Evolutionary conservation across 92 coral and sea anemone genomes (phyloP), one percentile per base, ranked within the genome.

Genomic region (Umimayanthus chanpuru): DNA sequence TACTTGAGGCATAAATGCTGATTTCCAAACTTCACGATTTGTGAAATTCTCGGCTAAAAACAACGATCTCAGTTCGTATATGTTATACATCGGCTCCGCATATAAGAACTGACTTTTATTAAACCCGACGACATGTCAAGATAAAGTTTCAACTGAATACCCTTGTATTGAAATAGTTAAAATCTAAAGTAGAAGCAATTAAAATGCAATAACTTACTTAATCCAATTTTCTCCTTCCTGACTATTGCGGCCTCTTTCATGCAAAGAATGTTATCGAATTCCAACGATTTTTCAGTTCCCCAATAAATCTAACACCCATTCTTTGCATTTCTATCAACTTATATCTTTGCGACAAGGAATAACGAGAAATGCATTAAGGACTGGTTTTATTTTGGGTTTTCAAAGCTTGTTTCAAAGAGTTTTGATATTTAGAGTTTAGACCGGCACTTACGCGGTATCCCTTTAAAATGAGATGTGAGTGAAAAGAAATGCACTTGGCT

Each of bases 181-280:
- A 12, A 44, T 26, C 39, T 72, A 25, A 41, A 28, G 6, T 4
- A 53, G 11, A 81, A 61, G 72, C 61, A 36, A 58, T 81, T 81
- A 81, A 81, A 56, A 81, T 81, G 40, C 28, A 61, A 81, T 58
- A 56, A 81, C 18, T 58, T 7, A 76, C 49, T 28, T 49, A 50
- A 78, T 44, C 65, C 9, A 43, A 44, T 78, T 78, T 25, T 20
- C 73, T 36, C 28, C 29, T 61, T n/a, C 15, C 36, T 61, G 61
- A 55, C 16, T 29, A 18, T 38, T 28, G 85, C 85, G 73, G 73
- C 84, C 50, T 81, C 85, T 36, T 58, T 61, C 43, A 81, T 81
- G 73, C 73, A 81, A 20, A 36, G 0, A 81, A 32, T 38, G 44
- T 43, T 47, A 81, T 38, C 44, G 20, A 81, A n/a, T 70, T 83